These are phyloP conservation scores for Cardiocondyla obscurior DNA, from an alignment of 1,140 invertebrate genomes.

Conservation along the genomic window DNA sequence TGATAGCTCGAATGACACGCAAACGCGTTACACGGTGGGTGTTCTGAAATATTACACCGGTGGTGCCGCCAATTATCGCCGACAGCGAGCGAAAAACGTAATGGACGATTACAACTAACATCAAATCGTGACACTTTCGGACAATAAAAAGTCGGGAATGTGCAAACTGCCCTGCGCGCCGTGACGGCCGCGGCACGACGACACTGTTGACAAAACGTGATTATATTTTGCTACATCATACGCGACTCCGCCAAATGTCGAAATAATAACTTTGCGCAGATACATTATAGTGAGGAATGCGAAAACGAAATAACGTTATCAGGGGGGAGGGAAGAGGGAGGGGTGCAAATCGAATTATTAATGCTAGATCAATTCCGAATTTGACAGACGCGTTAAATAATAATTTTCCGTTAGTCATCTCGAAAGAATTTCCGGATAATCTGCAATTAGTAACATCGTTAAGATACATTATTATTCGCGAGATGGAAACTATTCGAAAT, in stretches of 20 bases:
- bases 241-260: conserved; percentile 16
- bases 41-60: conserved; percentile 70
- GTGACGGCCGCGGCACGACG: neutral
- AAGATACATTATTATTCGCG: neutral
- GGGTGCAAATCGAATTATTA: conserved; percentile 12
- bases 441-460: neutral
- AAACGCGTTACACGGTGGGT: conserved; percentile 64
- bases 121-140: conserved; percentile 47
- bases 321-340: no score
- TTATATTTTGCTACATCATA: conserved; percentile 43
- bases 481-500: no score
- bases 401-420: neutral
- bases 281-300: conserved; percentile 27
- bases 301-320: conserved; percentile 39
- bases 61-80: conserved; percentile 67
- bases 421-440: conserved; percentile 6
- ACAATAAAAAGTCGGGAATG: conserved; percentile 44
- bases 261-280: conserved; percentile 32
- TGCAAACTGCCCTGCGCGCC: neutral
- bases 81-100: conserved; percentile 56
- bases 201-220: conserved; percentile 40
- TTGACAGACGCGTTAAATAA: neutral
- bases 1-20: conserved; percentile 66
- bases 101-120: conserved; percentile 61
- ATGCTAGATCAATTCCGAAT: conserved; percentile 32